Evolutionary conservation across 2,888 invertebrate species (phyloP).

Genomic region (Rhopalosiphum nymphaeae): DNA sequence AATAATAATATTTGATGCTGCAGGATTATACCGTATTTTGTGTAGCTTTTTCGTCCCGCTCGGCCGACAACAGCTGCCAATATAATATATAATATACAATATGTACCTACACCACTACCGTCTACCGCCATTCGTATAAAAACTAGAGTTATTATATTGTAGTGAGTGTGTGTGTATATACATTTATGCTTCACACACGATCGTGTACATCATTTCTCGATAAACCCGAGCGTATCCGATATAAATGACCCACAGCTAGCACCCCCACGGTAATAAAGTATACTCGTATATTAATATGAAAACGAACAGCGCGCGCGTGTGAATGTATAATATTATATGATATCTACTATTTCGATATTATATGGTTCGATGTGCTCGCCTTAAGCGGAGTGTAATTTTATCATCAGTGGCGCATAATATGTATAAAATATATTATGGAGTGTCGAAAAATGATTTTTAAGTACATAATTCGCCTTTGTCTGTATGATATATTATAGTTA

Average conservation of each 20-base stretch:
- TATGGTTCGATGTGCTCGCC: neutral
- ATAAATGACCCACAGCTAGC: constrained; percentile 37
- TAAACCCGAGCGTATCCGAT: constrained; percentile 34
- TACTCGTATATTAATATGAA: constrained; percentile 26
- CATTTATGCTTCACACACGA: neutral
- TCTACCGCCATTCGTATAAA: constrained; percentile 13
- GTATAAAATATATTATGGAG: neutral
- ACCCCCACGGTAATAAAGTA: constrained; percentile 38
- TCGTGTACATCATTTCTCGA: constrained; percentile 54
- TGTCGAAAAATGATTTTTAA: neutral
- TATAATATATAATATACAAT: constrained; percentile 16
- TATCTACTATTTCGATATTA: neutral
- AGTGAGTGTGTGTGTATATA: neutral
- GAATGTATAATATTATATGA: neutral
- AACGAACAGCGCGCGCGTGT: neutral
- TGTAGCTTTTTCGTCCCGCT: constrained; percentile 15
- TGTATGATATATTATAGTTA: neutral
- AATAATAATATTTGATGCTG: constrained; percentile 31
- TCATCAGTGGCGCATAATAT: neutral
- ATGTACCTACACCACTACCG: neutral
- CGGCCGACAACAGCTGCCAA: constrained; percentile 32
- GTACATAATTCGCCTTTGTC: neutral
- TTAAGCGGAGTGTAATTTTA: neutral
- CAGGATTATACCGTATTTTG: constrained; percentile 44
- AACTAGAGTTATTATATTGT: constrained; percentile 46